Evolutionary conservation across 1,140 invertebrate species (phyloP), one percentile per base, ranked within the genome.

Genomic region (Cyclina sinensis): DNA sequence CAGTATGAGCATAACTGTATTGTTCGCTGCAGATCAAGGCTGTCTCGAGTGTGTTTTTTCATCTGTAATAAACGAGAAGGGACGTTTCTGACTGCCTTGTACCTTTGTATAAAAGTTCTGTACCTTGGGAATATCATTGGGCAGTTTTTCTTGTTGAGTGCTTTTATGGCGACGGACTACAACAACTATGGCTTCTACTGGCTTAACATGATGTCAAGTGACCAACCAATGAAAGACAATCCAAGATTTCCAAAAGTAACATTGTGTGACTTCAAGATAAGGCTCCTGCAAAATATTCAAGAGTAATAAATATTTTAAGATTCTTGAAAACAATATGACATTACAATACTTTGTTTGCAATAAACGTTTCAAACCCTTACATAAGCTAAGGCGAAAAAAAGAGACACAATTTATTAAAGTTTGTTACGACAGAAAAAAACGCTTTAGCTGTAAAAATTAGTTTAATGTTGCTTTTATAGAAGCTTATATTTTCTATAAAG

Each of bases 241-340:
- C 93, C 91, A 88, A 88, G 94, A 32, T 96, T 96, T 92, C 96
- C 96, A 18, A 92, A 95, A 18, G 95, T 96, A 14, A 96, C 96
- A 0, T 91, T 96, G 84, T 96, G 96, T 91, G 96, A 96, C 86
- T 96, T 96, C 91, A 92, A 96, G 78, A 95, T 96, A 27, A 94
- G 96, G 30, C 95, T 95, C 16, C 91, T 96, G 30, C 65, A 90
- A 32, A 94, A 94, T 86, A 35, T 93, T 91, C 95, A 95, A 62
- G 80, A 91, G 0, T 94, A 27, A 94, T 91, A 94, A 88, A 93
- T 24, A 43, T 43, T 65, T 32, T 30, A n/a, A n/a, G n/a, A n/a
- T n/a, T n/a, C n/a, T n/a, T n/a, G n/a, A n/a, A n/a, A n/a, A n/a
- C n/a, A n/a, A n/a, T n/a, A n/a, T n/a, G n/a, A n/a, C n/a, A n/a